Conservation (phyloP, 2,113 vertebrate species). For the Malurus elegans region DNA sequence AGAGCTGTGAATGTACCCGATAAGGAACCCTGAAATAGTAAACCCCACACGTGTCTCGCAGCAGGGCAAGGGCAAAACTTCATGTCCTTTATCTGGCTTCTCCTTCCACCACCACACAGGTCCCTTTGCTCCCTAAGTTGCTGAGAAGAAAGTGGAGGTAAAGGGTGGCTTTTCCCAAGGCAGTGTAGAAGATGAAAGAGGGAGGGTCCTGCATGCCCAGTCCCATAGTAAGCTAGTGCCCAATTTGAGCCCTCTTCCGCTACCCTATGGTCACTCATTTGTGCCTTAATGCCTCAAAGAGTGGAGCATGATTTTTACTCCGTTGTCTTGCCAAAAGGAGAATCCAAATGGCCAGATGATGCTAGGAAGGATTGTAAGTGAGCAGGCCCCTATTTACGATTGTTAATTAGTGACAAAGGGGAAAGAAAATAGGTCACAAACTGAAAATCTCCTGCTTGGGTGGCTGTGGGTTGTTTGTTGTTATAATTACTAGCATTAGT, state of each 20-base stretch:
- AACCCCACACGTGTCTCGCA: background rate
- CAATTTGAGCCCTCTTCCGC: background rate
- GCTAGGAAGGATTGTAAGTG: background rate
- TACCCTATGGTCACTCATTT: background rate
- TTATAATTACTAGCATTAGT: background rate
- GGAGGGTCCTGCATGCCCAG: background rate
- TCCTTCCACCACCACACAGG: background rate
- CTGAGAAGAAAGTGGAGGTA: background rate
- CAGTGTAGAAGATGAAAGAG: background rate
- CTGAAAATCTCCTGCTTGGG: background rate
- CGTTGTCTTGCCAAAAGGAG: background rate
- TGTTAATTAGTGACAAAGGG: background rate
- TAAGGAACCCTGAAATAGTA: background rate
- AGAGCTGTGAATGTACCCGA: accelerated
- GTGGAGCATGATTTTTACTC: background rate
- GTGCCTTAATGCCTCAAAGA: background rate
- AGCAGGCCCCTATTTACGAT: background rate
- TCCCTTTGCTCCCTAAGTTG: background rate
- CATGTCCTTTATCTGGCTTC: background rate
- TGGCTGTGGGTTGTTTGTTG: background rate
- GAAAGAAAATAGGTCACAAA: background rate
- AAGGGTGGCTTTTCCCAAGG: background rate
- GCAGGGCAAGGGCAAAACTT: background rate
- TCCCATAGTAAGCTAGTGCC: background rate
- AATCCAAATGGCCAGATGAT: background rate